phyloP scores from a whole-genome alignment of 2,113 vertebrate species.

The Carassius carassius region DNA sequence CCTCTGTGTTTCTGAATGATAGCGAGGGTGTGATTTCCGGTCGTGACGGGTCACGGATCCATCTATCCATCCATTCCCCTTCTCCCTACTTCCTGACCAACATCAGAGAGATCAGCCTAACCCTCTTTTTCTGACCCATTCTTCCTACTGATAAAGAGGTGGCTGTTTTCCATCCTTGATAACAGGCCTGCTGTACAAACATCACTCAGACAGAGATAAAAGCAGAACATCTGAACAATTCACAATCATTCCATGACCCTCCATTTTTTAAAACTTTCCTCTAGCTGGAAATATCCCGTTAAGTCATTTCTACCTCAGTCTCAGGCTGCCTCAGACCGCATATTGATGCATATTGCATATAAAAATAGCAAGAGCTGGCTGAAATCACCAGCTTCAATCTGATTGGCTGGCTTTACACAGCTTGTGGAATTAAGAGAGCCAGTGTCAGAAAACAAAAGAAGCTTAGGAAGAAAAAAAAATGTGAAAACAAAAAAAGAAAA shows the following conservation, averaged over 20 bases:
- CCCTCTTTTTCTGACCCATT: slow-evolving; percentile 32
- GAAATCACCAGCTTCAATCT: neutral
- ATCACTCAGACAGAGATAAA: slow-evolving; percentile 18
- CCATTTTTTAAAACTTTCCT: neutral
- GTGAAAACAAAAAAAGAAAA: no score
- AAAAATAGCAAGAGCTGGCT: neutral
- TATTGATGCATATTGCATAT: neutral
- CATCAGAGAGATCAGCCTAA: slow-evolving; percentile 25
- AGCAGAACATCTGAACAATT: neutral
- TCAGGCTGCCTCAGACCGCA: neutral
- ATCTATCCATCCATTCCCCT: slow-evolving; percentile 4
- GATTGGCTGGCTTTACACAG: neutral
- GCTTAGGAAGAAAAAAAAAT: neutral
- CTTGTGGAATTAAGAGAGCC: neutral
- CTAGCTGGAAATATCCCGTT: neutral
- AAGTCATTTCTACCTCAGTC: neutral
- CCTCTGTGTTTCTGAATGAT: slow-evolving; percentile 16
- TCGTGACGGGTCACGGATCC: slow-evolving; percentile 12
- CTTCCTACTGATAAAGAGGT: slow-evolving; percentile 35
- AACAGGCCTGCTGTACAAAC: slow-evolving; percentile 26
- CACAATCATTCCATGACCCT: slow-evolving; percentile 35
- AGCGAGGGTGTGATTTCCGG: slow-evolving; percentile 43
- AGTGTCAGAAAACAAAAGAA: neutral
- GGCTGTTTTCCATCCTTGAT: slow-evolving; percentile 40
- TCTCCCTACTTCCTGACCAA: slow-evolving; percentile 25